phyloP scores from a whole-genome alignment of 2,888 invertebrate genomes.

The Caenorhabditis drosophilae region DNA sequence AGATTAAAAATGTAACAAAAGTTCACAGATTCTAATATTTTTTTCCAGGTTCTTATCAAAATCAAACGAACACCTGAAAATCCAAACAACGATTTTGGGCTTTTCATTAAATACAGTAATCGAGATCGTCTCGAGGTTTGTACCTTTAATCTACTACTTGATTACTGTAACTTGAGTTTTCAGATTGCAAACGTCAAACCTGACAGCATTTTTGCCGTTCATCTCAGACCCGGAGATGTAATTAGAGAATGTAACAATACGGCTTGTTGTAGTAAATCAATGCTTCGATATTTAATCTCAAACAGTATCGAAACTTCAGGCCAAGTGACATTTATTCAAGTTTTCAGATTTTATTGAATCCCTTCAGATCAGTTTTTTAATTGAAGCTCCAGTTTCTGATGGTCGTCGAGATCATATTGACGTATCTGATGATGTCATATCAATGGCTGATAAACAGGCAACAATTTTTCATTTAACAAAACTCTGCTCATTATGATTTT shows the following conservation, averaged over 20 bases:
- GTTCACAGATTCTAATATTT: background rate
- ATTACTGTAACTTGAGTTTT: slow-evolving; percentile 3
- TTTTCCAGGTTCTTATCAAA: slow-evolving; percentile 20
- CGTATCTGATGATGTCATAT: slow-evolving; percentile 49
- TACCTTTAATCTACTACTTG: background rate
- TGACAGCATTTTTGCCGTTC: slow-evolving; percentile 43
- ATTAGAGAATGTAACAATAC: slow-evolving; percentile 48
- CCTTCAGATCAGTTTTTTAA: slow-evolving; percentile 27
- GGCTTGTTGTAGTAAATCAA: slow-evolving; percentile 45
- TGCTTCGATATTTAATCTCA: slow-evolving; percentile 45
- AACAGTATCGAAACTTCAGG: slow-evolving; percentile 31
- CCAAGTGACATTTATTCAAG: background rate
- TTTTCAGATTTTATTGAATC: no score
- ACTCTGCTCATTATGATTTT: no score
- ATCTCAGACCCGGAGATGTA: slow-evolving; percentile 48
- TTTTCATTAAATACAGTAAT: slow-evolving; percentile 48
- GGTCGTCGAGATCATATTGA: slow-evolving; percentile 45
- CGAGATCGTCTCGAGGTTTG: slow-evolving; percentile 41
- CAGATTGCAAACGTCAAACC: slow-evolving; percentile 47
- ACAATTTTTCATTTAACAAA: no score
- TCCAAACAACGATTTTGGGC: slow-evolving; percentile 19
- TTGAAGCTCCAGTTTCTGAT: slow-evolving; percentile 48
- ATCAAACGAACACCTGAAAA: slow-evolving; percentile 25
- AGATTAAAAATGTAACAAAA: no score
- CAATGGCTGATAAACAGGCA: slow-evolving; percentile 47